Evolutionary conservation across 2,888 invertebrate genomes (phyloP), one percentile per base, ranked within the genome.

Genomic region (Belgica antarctica): DNA sequence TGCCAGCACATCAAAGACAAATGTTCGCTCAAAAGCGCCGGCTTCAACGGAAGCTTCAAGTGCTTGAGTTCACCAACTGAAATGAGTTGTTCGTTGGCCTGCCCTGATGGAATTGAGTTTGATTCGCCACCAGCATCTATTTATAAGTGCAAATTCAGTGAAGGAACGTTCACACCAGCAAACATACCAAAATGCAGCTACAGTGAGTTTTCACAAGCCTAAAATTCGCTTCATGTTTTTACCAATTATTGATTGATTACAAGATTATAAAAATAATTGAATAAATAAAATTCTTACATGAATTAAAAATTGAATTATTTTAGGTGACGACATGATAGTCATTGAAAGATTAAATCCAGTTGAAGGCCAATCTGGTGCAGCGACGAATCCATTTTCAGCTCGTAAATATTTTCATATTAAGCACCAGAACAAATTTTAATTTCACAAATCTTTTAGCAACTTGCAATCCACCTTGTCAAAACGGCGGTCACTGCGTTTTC

Each of bases 401-500:
- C n/a, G n/a, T n/a, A n/a, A n/a, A n/a, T n/a, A n/a, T n/a, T n/a
- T n/a, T n/a, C n/a, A n/a, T n/a, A n/a, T n/a, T n/a, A n/a, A n/a
- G n/a, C n/a, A n/a, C n/a, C n/a, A n/a, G n/a, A n/a, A n/a, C n/a
- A n/a, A n/a, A n/a, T n/a, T n/a, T n/a, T n/a, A n/a, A n/a, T n/a
- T n/a, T n/a, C n/a, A 52, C 19, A 12, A 17, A 72, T 72, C 73
- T 77, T 78, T 25, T 76, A 85, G 86, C 88, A 2, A 82, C 83
- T 22, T 90, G 90, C 73, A 78, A 81, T 66, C 92, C 90, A 0
- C 83, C 87, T 0, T 95, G 94, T 75, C 77, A 83, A 71, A 92
- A 94, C 76, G 92, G 89, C 0, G 94, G 94, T 0, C 83, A 84
- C n/a, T 95, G 94, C 76, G 80, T 92, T 0, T 83, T 88, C 0